A percentile compares a stretch with the other conserved stretches of the same genome.
Conservation (phyloP, 2,797 vertebrate genomes). For the Helicolenus hilgendorfi region DNA sequence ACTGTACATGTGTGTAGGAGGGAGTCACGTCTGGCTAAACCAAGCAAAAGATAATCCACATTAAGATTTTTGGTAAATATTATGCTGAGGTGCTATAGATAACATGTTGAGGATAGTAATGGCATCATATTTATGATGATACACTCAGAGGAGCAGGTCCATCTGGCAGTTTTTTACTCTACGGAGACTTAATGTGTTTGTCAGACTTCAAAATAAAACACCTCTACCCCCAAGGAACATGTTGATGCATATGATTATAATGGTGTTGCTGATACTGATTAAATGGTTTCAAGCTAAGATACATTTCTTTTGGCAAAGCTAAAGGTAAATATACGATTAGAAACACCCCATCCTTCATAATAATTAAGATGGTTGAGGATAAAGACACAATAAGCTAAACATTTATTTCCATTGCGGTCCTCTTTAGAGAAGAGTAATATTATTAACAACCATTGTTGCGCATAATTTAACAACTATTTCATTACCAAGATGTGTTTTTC, state of each 20-base stretch:
- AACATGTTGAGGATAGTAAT: neutral
- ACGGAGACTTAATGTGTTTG: neutral
- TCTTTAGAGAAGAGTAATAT: neutral
- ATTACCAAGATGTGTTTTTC: neutral
- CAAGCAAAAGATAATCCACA: neutral
- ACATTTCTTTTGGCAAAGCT: neutral
- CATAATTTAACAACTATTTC: neutral
- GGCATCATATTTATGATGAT: neutral
- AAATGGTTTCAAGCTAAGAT: neutral
- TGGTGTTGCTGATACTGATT: neutral
- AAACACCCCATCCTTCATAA: neutral
- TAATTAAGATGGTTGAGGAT: neutral
- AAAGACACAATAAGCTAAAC: neutral
- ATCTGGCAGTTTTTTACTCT: neutral
- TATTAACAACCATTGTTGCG: neutral
- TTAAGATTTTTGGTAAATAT: neutral
- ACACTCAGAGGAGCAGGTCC: neutral
- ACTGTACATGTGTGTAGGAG: neutral
- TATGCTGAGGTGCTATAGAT: neutral
- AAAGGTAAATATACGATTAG: neutral
- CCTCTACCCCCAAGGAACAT: neutral
- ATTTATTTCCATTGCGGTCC: neutral
- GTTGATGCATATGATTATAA: neutral
- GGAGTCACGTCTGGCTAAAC: neutral
- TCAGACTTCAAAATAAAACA: slow-evolving; percentile 8